Evolutionary conservation across 2,888 invertebrate genomes (phyloP).

Genomic region (Autographa pulchrina): DNA sequence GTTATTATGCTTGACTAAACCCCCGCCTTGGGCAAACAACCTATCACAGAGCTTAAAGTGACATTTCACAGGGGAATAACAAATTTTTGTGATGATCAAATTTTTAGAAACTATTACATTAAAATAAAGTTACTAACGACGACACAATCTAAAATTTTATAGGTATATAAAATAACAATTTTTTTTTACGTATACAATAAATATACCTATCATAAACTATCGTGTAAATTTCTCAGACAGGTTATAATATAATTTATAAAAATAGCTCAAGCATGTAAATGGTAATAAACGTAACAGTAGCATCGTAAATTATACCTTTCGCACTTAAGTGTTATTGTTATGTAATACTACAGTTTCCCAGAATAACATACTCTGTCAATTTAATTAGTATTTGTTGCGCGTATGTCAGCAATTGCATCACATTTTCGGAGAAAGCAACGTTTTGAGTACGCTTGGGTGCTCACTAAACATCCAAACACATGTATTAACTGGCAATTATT

Average conservation of each 20-base stretch:
- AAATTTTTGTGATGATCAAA: no score
- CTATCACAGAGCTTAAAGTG: no score
- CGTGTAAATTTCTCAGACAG: no score
- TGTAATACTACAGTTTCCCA: slow-evolving; percentile 57
- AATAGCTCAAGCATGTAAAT: neutral
- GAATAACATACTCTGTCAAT: slow-evolving; percentile 56
- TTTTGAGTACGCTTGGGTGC: slow-evolving; percentile 52
- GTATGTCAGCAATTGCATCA: slow-evolving; percentile 57
- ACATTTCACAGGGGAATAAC: no score
- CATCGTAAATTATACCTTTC: slow-evolving; percentile 20
- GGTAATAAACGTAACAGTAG: neutral
- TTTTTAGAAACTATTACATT: no score
- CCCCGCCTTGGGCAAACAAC: no score
- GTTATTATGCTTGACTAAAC: no score
- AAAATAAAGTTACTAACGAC: no score
- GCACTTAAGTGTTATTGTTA: slow-evolving; percentile 39
- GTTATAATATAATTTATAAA: neutral
- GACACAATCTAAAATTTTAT: no score
- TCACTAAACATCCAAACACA: slow-evolving; percentile 48
- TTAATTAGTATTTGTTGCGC: slow-evolving; percentile 59
- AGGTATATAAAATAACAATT: neutral
- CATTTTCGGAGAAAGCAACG: slow-evolving; percentile 65
- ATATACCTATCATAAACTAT: no score
- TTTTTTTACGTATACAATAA: neutral
- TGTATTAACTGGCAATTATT: slow-evolving; percentile 41